These are phyloP conservation scores for Calidris pugnax DNA, from an alignment of 2,113 vertebrate species.

Conservation along the genomic window DNA sequence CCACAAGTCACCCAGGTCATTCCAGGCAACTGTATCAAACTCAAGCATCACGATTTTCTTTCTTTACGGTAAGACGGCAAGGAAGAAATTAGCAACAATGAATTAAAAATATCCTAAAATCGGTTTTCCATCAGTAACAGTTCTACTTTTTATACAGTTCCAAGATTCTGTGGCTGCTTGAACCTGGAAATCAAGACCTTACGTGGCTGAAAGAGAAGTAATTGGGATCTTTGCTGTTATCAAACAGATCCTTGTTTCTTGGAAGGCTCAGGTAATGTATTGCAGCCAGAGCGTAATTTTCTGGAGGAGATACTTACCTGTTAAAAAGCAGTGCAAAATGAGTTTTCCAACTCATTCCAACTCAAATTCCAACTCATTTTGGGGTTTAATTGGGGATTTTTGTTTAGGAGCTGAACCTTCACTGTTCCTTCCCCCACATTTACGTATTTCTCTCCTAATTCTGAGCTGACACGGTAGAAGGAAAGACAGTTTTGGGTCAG, in stretches of 20 bases:
- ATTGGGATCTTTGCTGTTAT: background rate
- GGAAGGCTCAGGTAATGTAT: background rate
- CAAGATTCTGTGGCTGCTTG: background rate
- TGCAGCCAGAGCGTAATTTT: background rate
- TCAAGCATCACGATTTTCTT: accelerated
- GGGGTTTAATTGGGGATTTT: background rate
- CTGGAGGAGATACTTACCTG: background rate
- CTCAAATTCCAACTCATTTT: background rate
- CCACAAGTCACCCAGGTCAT: background rate
- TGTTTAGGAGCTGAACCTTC: background rate
- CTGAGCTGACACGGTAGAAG: background rate
- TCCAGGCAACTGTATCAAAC: background rate
- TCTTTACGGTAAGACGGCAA: background rate
- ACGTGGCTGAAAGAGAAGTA: background rate
- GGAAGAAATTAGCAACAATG: background rate
- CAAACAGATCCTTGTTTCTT: background rate
- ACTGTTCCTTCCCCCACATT: background rate
- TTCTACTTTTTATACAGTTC: background rate
- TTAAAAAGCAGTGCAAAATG: background rate
- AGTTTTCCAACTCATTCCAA: background rate
- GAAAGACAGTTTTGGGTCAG: background rate
- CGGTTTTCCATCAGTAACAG: background rate
- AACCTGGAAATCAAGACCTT: background rate
- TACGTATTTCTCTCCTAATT: background rate
- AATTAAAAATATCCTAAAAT: background rate